phyloP scores from a whole-genome alignment of 2,797 vertebrate genomes.

The Anolis apletophallus region DNA sequence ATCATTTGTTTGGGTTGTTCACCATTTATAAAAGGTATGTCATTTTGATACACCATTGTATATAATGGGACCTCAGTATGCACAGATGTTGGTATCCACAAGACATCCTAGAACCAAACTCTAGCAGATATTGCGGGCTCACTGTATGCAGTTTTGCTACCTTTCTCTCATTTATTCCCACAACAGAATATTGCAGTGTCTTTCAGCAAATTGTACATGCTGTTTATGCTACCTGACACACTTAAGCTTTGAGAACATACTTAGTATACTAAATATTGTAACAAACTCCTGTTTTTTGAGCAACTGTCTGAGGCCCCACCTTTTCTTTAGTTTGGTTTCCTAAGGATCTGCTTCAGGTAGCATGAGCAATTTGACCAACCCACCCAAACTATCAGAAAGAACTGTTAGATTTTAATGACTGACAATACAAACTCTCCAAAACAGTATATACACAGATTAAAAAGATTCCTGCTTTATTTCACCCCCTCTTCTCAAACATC shows the following conservation, averaged over 20 bases:
- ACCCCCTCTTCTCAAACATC: not conserved
- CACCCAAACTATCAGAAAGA: too few relatives aligned
- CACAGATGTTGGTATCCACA: too few relatives aligned
- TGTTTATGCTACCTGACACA: not conserved
- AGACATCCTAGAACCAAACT: too few relatives aligned
- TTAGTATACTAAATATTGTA: not conserved
- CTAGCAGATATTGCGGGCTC: too few relatives aligned
- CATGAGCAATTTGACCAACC: too few relatives aligned
- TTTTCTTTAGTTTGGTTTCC: not conserved
- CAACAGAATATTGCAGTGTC: not conserved
- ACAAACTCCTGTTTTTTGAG: not conserved
- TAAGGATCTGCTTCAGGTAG: too few relatives aligned
- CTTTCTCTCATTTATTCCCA: not conserved
- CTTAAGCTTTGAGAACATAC: not conserved
- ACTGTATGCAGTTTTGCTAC: not conserved
- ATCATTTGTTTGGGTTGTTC: too few relatives aligned
- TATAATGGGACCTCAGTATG: too few relatives aligned
- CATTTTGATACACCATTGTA: too few relatives aligned
- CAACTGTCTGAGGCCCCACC: not conserved
- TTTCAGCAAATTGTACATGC: not conserved
- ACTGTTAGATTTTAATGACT: not conserved
- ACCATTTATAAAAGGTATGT: too few relatives aligned
- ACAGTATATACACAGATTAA: not conserved
- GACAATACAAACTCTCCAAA: not conserved
- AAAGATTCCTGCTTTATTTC: not conserved